Conservation (phyloP, 2,113 vertebrate species). For the Columbina picui region DNA sequence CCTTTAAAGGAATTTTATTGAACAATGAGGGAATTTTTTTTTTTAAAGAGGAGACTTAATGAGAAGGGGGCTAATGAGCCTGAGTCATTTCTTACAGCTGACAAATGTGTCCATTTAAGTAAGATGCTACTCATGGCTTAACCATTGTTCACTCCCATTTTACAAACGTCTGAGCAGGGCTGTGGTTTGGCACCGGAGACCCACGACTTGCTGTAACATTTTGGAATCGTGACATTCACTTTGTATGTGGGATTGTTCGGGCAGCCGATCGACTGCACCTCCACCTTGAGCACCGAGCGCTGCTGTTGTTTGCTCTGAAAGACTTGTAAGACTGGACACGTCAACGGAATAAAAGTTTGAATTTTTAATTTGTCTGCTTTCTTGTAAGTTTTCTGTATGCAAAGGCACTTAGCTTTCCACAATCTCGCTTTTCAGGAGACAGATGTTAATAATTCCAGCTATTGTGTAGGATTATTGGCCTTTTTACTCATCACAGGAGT, state of each 20-base stretch:
- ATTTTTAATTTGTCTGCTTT: constrained; percentile 39
- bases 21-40: neutral
- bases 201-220: neutral
- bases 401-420: neutral
- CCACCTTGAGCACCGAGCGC: neutral
- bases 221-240: neutral
- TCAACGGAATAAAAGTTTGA: constrained; percentile 43
- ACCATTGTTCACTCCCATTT: neutral
- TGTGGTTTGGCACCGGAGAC: constrained; percentile 24
- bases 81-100: constrained; percentile 24
- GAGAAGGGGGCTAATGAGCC: constrained; percentile 19
- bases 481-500: neutral
- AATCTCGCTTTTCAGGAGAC: neutral
- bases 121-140: constrained; percentile 26
- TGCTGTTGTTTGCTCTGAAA: constrained; percentile 16
- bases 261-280: constrained; percentile 39
- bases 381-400: neutral
- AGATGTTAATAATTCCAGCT: neutral
- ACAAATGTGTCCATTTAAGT: neutral
- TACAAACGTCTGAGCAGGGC: neutral
- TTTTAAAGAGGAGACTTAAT: neutral
- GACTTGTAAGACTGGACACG: constrained; percentile 49
- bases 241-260: neutral
- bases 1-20: constrained; percentile 12
- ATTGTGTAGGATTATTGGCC: neutral